Conservation (phyloP, 2,113 vertebrate genomes). For the Macrotus californicus region DNA sequence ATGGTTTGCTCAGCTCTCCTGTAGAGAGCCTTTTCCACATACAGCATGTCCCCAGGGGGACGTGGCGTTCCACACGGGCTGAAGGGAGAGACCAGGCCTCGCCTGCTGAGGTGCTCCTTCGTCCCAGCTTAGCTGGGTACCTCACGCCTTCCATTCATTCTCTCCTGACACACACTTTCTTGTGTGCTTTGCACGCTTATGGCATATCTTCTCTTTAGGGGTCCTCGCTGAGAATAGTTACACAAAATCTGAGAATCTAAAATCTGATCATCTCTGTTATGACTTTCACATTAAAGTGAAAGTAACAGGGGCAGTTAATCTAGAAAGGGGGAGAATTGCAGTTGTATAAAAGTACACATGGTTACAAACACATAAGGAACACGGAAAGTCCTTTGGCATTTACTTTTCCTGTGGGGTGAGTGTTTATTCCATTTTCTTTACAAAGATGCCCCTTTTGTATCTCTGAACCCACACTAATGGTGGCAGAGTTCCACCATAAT, state of each 20-base stretch:
- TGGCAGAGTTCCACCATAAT: background rate
- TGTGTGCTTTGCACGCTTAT: background rate
- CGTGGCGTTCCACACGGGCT: background rate
- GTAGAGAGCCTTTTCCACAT: background rate
- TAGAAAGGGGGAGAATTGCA: background rate
- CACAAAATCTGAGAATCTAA: background rate
- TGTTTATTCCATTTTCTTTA: background rate
- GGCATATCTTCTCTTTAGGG: background rate
- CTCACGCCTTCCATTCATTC: accelerated
- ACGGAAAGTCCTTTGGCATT: background rate
- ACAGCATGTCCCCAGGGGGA: background rate
- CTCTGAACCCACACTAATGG: background rate
- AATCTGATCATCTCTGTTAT: background rate
- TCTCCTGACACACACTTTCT: background rate
- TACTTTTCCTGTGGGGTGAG: background rate
- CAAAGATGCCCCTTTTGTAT: background rate
- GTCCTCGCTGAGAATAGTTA: background rate
- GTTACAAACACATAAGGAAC: background rate
- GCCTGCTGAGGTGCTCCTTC: background rate
- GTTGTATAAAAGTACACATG: background rate
- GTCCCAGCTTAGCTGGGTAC: accelerated
- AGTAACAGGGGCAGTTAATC: background rate
- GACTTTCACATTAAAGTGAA: background rate
- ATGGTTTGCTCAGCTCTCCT: background rate
- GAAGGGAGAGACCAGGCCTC: background rate